A percentile compares a stretch with the other conserved stretches of the same genome.
These are phyloP conservation scores for Xenopus borealis DNA, from an alignment of 2,113 vertebrate genomes.

Conservation along the genomic window DNA sequence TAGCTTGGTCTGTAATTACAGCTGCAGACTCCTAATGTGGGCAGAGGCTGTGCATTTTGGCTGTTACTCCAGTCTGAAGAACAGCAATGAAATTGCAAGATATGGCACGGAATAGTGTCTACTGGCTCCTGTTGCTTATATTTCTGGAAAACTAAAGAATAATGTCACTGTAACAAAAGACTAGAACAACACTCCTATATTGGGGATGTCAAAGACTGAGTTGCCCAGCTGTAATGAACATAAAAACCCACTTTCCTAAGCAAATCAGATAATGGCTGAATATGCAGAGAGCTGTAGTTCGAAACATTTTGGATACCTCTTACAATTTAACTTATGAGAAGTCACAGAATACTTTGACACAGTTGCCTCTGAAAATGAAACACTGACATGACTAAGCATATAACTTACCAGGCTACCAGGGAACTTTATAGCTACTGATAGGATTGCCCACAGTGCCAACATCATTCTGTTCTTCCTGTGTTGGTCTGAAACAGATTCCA, in stretches of 20 bases:
- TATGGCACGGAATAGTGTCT: slow-evolving; percentile 6
- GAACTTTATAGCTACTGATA: neutral
- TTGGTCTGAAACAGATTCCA: neutral
- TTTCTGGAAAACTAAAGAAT: neutral
- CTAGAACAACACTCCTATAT: neutral
- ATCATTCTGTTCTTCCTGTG: neutral
- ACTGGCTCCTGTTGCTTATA: neutral
- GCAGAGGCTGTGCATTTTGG: slow-evolving; percentile 19
- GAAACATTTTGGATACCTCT: too few species aligned
- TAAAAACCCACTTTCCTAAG: neutral
- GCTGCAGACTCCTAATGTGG: slow-evolving; percentile 13
- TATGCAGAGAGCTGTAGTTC: too few species aligned
- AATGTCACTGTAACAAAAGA: neutral
- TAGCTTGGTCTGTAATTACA: slow-evolving; percentile 14
- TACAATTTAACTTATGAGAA: too few species aligned
- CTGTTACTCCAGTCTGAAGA: neutral
- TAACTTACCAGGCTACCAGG: slow-evolving; percentile 13
- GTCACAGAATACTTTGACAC: too few species aligned
- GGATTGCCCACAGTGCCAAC: slow-evolving; percentile 17
- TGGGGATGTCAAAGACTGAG: neutral
- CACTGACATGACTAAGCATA: neutral
- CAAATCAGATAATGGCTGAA: neutral
- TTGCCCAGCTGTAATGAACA: neutral
- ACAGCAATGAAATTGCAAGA: slow-evolving; percentile 12
- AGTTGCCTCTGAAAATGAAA: neutral